Evolutionary conservation across 2,888 invertebrate species (phyloP), one percentile per base, ranked within the genome.

Genomic region (Drosophila falleni): DNA sequence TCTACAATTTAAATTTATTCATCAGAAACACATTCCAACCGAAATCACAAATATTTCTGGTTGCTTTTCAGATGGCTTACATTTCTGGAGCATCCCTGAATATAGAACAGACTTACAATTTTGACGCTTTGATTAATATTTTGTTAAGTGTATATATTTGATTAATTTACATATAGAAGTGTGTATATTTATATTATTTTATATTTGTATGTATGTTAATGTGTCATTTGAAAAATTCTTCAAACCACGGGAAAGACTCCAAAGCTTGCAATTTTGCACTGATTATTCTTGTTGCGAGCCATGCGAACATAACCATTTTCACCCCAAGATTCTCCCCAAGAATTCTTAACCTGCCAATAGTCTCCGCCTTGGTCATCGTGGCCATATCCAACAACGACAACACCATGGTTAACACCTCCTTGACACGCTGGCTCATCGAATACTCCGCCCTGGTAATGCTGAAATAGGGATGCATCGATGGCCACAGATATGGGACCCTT

Each of bases 291-390:
- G 37, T 62, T 62, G 37, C 61, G 61, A 11, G 61, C 54, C 46
- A 62, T 54, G 19, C 61, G 64, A 31, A 64, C 31, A 15, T 64
- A 64, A 13, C 64, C 64, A 29, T 35, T 58, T 37, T 64, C 64
- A 16, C 64, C 64, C 64, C 58, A 64, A 10, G 10, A 11, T 3
- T n/a, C 3, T 8, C 37, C 44, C 58, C 58, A 58, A 0, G 64
- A 64, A 33, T 64, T 64, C 44, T 64, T 64, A 0, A 64, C 58
- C 31, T 41, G 56, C 64, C 64, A 64, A 37, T 37, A 64, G 42
- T 44, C 64, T 0, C 64, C 64, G 2, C 58, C 56, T 16, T n/a
- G n/a, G 31, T 33, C 35, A 37, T 58, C 64, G 10, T 26, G 29
- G 8, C 64, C 63, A n/a, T 56, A 63, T 33, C 63, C 63, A 10